phyloP scores from a whole-genome alignment of 2,113 vertebrate genomes.

The Myiagra hebetior region DNA sequence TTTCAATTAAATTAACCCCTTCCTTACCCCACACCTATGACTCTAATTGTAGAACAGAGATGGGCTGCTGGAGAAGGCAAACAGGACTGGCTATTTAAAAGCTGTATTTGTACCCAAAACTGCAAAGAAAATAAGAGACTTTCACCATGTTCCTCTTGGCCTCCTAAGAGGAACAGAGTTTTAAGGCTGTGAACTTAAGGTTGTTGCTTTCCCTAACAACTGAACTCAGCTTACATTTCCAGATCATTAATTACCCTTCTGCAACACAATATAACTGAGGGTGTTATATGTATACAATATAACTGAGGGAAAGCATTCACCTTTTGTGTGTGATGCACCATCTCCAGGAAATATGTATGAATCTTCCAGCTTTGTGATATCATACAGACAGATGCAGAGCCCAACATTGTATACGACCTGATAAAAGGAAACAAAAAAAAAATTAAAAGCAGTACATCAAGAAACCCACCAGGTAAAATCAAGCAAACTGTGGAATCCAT shows the following conservation, averaged over 20 bases:
- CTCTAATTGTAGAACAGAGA: neutral
- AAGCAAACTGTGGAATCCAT: neutral
- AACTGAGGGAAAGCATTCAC: conserved; percentile 51
- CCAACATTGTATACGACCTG: conserved; percentile 94
- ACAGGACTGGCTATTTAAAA: neutral
- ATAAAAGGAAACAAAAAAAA: neutral
- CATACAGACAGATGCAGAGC: conserved; percentile 92
- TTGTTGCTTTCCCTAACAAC: neutral
- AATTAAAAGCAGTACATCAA: neutral
- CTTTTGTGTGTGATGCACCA: conserved; percentile 95
- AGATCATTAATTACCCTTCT: neutral
- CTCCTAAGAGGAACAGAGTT: neutral
- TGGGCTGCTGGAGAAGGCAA: neutral
- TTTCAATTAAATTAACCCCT: neutral
- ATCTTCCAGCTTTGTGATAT: conserved; percentile 93
- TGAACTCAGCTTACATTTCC: neutral
- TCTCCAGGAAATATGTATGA: conserved; percentile 96
- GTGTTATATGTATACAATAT: no score
- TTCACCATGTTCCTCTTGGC: neutral
- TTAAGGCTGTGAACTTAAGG: neutral
- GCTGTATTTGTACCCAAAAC: neutral
- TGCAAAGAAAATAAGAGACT: neutral
- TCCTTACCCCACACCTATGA: neutral
- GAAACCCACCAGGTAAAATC: neutral
- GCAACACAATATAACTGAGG: neutral